These are phyloP conservation scores for Aleiodes sp. DNA, from an alignment of 1,140 invertebrate genomes.

Conservation along the genomic window DNA sequence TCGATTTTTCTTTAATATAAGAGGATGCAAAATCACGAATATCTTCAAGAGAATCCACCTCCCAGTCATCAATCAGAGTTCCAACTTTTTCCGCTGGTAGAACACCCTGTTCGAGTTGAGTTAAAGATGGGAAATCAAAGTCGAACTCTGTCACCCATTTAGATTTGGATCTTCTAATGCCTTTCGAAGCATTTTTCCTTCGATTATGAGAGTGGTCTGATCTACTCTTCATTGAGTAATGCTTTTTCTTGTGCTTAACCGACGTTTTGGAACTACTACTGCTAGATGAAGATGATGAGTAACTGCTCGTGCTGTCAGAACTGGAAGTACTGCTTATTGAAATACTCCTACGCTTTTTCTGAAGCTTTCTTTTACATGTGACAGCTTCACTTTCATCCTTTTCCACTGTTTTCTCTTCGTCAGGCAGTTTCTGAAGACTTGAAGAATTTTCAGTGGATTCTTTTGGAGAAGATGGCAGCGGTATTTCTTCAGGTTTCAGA, in stretches of 20 bases:
- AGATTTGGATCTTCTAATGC: constrained; percentile 30
- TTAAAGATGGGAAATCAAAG: constrained; percentile 58
- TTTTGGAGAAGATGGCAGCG: neutral
- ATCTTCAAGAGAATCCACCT: constrained; percentile 61
- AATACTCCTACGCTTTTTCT: constrained; percentile 29
- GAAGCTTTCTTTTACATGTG: constrained; percentile 31
- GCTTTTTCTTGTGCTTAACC: constrained; percentile 40
- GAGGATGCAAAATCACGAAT: constrained; percentile 34
- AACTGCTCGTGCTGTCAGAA: constrained; percentile 8
- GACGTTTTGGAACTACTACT: constrained; percentile 36
- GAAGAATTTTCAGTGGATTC: neutral
- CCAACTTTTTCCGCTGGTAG: constrained; percentile 45
- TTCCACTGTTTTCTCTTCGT: neutral
- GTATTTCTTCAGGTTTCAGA: constrained; percentile 14
- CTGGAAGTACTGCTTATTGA: constrained; percentile 28
- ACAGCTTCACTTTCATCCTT: constrained; percentile 28
- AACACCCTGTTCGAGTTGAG: constrained; percentile 56
- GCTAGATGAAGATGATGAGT: constrained; percentile 25
- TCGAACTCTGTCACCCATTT: constrained; percentile 52
- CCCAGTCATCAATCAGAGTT: constrained; percentile 59
- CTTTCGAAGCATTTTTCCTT: neutral
- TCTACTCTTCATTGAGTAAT: constrained; percentile 39
- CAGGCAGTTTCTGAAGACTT: neutral
- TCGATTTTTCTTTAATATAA: constrained; percentile 6
- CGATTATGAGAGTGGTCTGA: neutral